Conservation (phyloP, 2,797 vertebrate species). For the Geotrypetes seraphini region DNA sequence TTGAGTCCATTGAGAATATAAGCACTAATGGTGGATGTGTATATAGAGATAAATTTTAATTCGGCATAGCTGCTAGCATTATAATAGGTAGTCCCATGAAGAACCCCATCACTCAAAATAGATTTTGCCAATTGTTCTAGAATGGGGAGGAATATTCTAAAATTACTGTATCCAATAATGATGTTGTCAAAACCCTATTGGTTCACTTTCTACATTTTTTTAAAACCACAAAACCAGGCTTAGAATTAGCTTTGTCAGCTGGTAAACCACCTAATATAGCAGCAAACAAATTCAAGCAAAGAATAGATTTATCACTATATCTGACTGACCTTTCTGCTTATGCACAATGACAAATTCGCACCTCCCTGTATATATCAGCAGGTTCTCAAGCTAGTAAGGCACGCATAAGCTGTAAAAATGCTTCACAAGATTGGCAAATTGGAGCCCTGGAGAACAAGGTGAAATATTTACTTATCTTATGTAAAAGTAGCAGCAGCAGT, state of each 20-base stretch:
- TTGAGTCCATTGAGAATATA: no score
- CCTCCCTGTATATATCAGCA: conserved; percentile 55
- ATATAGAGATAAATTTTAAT: no score
- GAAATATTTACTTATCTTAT: conserved; percentile 29
- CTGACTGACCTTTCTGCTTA: conserved; percentile 58
- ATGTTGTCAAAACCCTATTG: conserved; percentile 27
- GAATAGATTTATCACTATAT: conserved; percentile 53
- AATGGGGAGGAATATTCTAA: no score
- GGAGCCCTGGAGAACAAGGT: conserved; percentile 37
- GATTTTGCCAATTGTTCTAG: no score
- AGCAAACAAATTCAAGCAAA: conserved; percentile 46
- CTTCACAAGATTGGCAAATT: conserved; percentile 40
- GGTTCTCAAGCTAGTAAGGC: conserved; percentile 47
- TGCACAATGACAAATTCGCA: conserved; percentile 60
- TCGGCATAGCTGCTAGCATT: no score
- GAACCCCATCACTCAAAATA: no score
- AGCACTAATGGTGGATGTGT: no score
- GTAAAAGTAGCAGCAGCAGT: conserved; percentile 27
- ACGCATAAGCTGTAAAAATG: conserved; percentile 42
- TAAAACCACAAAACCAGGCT: conserved; percentile 27
- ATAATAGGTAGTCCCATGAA: no score
- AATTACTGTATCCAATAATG: conserved; percentile 18
- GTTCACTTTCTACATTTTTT: conserved; percentile 32
- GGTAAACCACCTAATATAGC: conserved; percentile 41
- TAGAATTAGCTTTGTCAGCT: conserved; percentile 47